Evolutionary conservation across 2,797 vertebrate genomes (phyloP).

Genomic region (Coregonus sp.): DNA sequence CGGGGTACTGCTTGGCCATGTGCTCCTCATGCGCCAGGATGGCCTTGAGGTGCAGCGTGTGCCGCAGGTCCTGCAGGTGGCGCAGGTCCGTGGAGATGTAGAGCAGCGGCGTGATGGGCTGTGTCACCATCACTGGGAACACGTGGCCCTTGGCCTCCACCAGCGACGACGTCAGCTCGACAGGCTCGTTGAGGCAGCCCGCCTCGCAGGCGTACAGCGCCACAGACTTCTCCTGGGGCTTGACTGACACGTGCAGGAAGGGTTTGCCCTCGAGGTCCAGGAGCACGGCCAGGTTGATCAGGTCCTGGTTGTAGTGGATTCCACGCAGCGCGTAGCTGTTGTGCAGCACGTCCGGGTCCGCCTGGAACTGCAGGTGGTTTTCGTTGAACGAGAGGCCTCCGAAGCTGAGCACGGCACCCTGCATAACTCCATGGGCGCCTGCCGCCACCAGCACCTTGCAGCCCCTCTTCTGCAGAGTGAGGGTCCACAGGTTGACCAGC

Average conservation of each 20-base stretch:
- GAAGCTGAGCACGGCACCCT: conserved; percentile 95
- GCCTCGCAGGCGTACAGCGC: conserved; percentile 94
- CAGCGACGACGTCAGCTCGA: conserved; percentile 86
- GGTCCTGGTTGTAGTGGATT: conserved; percentile 92
- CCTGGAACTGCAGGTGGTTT: conserved; percentile 97
- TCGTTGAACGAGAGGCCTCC: conserved; percentile 97
- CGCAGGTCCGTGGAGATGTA: conserved; percentile 94
- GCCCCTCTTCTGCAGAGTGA: conserved; percentile 93
- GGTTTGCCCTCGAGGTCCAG: conserved; percentile 87
- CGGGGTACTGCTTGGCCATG: conserved; percentile 96
- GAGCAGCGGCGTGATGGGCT: conserved; percentile 91
- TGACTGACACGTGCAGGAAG: conserved; percentile 37
- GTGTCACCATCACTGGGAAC: conserved; percentile 95
- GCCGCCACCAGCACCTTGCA: conserved; percentile 89
- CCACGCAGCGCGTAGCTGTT: conserved; percentile 94
- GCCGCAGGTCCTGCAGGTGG: conserved; percentile 92
- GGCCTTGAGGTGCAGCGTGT: conserved; percentile 94
- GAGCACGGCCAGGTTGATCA: conserved; percentile 88
- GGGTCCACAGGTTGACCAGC: conserved; percentile 90
- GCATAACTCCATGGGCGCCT: conserved; percentile 91
- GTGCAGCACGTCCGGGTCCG: conserved; percentile 91
- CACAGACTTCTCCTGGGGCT: conserved; percentile 81
- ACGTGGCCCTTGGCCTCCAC: conserved; percentile 83
- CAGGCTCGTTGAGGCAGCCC: conserved; percentile 92
- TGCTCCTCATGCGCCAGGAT: conserved; percentile 96